phyloP scores from a whole-genome alignment of 2,113 vertebrate species.

The Nanorana parkeri region DNA sequence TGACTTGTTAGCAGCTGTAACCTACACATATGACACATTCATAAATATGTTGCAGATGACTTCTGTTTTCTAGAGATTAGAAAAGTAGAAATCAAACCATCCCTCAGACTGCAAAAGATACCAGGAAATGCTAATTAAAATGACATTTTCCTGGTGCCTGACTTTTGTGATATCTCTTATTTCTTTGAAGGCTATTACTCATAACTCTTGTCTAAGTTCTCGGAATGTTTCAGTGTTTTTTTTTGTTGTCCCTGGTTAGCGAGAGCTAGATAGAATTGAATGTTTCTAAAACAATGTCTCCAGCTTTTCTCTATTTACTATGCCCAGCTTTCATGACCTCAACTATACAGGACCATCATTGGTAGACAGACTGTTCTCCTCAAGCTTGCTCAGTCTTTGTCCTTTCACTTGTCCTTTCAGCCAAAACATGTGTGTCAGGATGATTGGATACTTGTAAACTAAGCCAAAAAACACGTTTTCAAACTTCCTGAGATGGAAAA shows the following conservation, averaged over 20 bases:
- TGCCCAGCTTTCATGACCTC: no score
- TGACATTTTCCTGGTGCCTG: background rate
- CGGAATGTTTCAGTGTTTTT: background rate
- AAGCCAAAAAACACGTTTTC: no score
- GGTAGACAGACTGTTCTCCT: no score
- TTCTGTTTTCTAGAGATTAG: background rate
- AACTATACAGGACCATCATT: no score
- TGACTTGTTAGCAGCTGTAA: background rate
- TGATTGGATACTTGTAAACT: no score
- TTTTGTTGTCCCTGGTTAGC: no score
- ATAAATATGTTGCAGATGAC: no score
- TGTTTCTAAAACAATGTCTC: background rate
- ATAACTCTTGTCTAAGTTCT: background rate
- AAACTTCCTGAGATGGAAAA: no score
- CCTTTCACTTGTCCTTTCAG: no score
- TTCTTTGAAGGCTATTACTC: background rate
- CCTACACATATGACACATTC: no score
- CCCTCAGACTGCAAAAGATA: background rate
- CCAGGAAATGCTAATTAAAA: background rate
- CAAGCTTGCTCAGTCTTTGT: no score
- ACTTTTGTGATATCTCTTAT: conserved; percentile 7
- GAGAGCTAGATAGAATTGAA: background rate
- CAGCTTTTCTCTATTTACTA: background rate
- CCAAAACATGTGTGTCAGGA: no score
- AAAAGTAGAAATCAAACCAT: background rate